Percentiles rank a stretch among this genome's conserved stretches.
phyloP scores from a whole-genome alignment of 2,888 invertebrate species.

The Aproaerema taeniolella region DNA sequence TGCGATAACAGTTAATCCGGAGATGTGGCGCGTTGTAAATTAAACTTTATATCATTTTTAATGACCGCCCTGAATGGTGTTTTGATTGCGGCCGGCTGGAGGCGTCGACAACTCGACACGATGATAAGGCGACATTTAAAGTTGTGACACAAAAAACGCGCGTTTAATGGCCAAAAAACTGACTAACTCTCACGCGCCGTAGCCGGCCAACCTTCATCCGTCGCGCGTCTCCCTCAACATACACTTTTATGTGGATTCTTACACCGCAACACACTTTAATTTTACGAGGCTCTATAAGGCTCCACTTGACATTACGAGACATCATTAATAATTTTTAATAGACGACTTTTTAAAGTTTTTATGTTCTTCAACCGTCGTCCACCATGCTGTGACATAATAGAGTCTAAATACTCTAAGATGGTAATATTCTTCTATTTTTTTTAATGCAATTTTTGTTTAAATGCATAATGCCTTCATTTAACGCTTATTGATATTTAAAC shows the following conservation, averaged over 20 bases:
- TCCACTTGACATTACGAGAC: constrained; percentile 47
- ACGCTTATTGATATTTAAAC: constrained; percentile 62
- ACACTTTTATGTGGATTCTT: constrained; percentile 63
- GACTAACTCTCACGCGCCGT: constrained; percentile 38
- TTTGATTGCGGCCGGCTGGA: constrained; percentile 74
- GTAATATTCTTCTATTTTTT: too few relatives aligned
- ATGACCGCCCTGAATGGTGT: constrained; percentile 70
- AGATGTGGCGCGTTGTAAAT: constrained; percentile 64
- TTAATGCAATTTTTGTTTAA: constrained; percentile 38
- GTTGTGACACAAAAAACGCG: constrained; percentile 62
- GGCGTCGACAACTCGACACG: constrained; percentile 77
- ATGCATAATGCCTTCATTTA: constrained; percentile 50
- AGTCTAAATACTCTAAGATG: too few relatives aligned
- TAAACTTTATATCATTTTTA: constrained; percentile 76
- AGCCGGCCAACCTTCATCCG: constrained; percentile 18
- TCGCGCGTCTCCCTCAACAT: constrained; percentile 31
- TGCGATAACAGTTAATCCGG: constrained; percentile 67
- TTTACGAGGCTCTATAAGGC: constrained; percentile 60
- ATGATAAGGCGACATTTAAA: constrained; percentile 70
- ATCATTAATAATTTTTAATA: constrained; percentile 58
- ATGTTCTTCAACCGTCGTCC: too few relatives aligned
- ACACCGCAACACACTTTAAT: constrained; percentile 57
- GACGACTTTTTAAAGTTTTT: too few relatives aligned
- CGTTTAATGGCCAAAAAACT: constrained; percentile 64
- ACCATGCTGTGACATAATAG: too few relatives aligned